Evolutionary conservation across 2,797 vertebrate genomes (phyloP), one percentile per base, ranked within the genome.

Genomic region (Chromobotia macracanthus): DNA sequence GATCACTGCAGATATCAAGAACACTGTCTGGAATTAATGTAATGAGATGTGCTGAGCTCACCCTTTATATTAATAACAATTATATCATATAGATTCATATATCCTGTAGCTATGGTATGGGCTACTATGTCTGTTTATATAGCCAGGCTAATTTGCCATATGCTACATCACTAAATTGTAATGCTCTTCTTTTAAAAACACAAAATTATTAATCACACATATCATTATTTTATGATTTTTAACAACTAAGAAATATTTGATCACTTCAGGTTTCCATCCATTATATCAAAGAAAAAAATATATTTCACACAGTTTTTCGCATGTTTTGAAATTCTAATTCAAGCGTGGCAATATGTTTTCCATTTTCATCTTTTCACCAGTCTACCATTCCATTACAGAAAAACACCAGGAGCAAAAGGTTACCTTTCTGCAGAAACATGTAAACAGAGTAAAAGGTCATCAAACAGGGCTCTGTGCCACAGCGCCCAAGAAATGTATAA

Each of bases 1-100:
- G 84, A 80, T 79, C 67, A 82, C 46, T 65, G 82, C 66, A 68
- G 80, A 70, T 82, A 72, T 82, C 75, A 72, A 38, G 51, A 53
- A 55, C 53, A 38, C 11, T 66, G 15, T 66, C 23, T 18, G 21
- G 51, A 76, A 21, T 67, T 21, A 67, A 50, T 75, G 48, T 55
- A 76, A 67, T 61, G 25, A 56, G 51, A 66, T 50, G 55, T 64
- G 70, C 25, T 71, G 63, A 31, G 10, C 60, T 72, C 61, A 21
- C n/a, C 15, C 21, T 44, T n/a, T 41, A 41, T 61, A 61, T 23
- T 23, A 58, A 23, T 25, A 11, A 23, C 21, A 48, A n/a, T n/a
- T n/a, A n/a, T n/a, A 23, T 58, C 19, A 58, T 12, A 23, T 13
- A 56, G 55, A 56, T 23, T 21, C 55, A 56, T 23, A 21, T 23